Conservation (phyloP, 1,140 invertebrate genomes). For the Araneus ventricosus region DNA sequence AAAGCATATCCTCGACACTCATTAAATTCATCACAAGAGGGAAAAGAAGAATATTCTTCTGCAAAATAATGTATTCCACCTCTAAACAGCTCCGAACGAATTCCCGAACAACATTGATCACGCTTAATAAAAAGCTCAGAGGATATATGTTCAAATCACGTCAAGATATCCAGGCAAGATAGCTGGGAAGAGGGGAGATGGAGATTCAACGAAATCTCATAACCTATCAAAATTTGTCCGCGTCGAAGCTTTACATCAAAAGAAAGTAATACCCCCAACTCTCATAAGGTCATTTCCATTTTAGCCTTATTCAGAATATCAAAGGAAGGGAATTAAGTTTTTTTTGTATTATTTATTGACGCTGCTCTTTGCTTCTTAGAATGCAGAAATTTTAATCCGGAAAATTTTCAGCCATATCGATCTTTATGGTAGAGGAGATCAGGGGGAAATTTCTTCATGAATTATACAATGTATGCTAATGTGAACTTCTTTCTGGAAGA, state of each 20-base stretch:
- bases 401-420: slow-evolving; percentile 41
- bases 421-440: slow-evolving; percentile 5
- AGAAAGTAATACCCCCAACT: slow-evolving; percentile 28
- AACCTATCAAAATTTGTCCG: slow-evolving; percentile 48
- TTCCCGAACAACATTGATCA: slow-evolving; percentile 1
- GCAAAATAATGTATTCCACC: slow-evolving; percentile 15
- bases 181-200: neutral
- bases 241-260: slow-evolving; percentile 47
- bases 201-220: slow-evolving; percentile 13
- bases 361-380: neutral
- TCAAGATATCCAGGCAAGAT: neutral
- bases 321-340: slow-evolving; percentile 7
- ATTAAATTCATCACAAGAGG: slow-evolving; percentile 23
- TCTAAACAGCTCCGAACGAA: neutral
- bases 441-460: slow-evolving; percentile 61
- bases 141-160: slow-evolving; percentile 20
- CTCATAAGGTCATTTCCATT: slow-evolving; percentile 57
- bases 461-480: slow-evolving; percentile 70
- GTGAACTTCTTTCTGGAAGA: neutral
- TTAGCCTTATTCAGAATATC: slow-evolving; percentile 28
- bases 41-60: neutral
- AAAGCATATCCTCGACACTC: neutral
- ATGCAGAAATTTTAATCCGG: slow-evolving; percentile 58
- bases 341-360: slow-evolving; percentile 31
- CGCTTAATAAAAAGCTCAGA: slow-evolving; percentile 24